These are phyloP conservation scores for Hyles euphorbiae DNA, from an alignment of 1,140 invertebrate species.

Conservation along the genomic window DNA sequence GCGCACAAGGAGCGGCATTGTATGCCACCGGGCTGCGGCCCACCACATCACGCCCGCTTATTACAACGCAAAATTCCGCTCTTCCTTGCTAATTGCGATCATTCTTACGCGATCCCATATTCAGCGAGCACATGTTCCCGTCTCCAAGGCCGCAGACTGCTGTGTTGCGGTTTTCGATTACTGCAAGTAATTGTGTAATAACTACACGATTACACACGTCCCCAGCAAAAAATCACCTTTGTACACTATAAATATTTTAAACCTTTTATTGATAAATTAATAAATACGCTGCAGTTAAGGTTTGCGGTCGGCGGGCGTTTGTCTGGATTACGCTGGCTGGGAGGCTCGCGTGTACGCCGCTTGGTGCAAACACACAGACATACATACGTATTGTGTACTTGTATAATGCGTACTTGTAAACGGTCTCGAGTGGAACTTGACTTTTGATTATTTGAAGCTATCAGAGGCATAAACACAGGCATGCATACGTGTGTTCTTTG, in stretches of 20 bases:
- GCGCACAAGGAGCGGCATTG: constrained; percentile 36
- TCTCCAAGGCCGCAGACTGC: constrained; percentile 45
- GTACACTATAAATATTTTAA: neutral
- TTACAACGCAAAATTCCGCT: constrained; percentile 40
- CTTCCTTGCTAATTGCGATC: constrained; percentile 47
- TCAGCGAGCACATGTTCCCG: constrained; percentile 52
- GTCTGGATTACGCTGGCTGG: neutral
- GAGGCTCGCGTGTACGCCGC: constrained; percentile 11
- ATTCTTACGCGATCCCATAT: constrained; percentile 41
- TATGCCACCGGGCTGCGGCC: constrained; percentile 11
- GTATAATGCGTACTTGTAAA: constrained; percentile 22
- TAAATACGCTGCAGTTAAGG: constrained; percentile 30
- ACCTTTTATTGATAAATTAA: constrained; percentile 32
- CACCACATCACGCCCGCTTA: constrained; percentile 32
- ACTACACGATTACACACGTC: constrained; percentile 18
- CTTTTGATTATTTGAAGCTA: constrained; percentile 56
- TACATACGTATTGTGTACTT: too few species aligned
- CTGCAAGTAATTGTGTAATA: constrained; percentile 34
- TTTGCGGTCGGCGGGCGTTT: constrained; percentile 29
- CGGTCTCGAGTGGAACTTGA: constrained; percentile 21
- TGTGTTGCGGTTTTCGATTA: constrained; percentile 61
- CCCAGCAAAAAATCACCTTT: constrained; percentile 23
- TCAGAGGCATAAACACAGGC: constrained; percentile 38
- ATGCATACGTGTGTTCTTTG: constrained; percentile 56
- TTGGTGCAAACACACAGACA: constrained; percentile 12